phyloP scores from a whole-genome alignment of 2,797 vertebrate genomes.

The Threskiornis aethiopicus region DNA sequence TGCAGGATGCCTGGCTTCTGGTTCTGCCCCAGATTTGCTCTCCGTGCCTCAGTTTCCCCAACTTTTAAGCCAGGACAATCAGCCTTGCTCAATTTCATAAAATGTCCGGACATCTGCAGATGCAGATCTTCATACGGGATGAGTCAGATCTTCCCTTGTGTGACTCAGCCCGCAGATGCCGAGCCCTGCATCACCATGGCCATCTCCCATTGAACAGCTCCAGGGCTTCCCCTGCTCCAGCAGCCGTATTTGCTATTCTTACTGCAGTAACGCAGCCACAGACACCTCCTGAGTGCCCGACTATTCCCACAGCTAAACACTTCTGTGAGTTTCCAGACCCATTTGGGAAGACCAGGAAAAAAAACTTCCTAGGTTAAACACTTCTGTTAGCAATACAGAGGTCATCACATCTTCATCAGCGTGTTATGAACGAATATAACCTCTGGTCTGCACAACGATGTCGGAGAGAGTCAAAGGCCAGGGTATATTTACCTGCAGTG shows the following conservation, averaged over 20 bases:
- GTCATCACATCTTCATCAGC: not conserved
- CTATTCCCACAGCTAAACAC: not conserved
- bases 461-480: not conserved
- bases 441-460: not conserved
- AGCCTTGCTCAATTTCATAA: not conserved
- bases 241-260: not conserved
- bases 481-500: not conserved
- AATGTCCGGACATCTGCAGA: not conserved
- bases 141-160: not conserved
- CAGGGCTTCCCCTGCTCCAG: not conserved
- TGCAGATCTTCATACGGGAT: not conserved
- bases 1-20: not conserved
- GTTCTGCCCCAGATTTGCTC: not conserved
- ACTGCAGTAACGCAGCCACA: not conserved
- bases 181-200: not conserved
- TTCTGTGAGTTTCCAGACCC: not conserved
- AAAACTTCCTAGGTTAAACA: not conserved
- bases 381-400: not conserved
- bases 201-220: not conserved
- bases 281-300: not conserved
- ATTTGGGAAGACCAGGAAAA: not conserved
- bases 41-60: not conserved
- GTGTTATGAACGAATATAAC: not conserved
- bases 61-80: not conserved
- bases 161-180: not conserved